phyloP scores from a whole-genome alignment of 2,888 invertebrate genomes.

The Mesochorus sp. region DNA sequence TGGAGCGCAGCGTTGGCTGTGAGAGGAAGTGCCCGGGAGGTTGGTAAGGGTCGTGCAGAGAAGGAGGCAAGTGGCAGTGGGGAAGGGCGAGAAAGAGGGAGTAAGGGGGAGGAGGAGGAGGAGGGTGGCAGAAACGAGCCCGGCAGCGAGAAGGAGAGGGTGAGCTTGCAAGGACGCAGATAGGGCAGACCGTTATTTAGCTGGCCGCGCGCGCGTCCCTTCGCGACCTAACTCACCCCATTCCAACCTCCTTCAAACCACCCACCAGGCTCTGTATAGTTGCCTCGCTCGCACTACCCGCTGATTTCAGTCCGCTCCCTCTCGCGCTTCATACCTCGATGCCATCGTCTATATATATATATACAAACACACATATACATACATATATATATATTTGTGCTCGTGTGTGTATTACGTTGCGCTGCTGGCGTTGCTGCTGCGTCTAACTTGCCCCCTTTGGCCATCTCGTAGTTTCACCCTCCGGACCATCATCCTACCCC shows the following conservation, averaged over 20 bases:
- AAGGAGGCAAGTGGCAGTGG: no score
- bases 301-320: constrained; percentile 17
- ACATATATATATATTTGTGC: background rate
- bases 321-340: constrained; percentile 49
- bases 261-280: constrained; percentile 30
- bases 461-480: constrained; percentile 61
- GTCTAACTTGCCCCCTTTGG: constrained; percentile 61
- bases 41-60: constrained; percentile 30
- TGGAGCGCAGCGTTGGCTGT: constrained; percentile 56
- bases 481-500: constrained; percentile 42
- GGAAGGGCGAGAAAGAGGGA: constrained; percentile 15
- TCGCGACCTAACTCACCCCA: constrained; percentile 76
- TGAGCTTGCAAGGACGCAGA: constrained; percentile 66
- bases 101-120: constrained; percentile 50
- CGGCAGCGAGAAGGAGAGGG: constrained; percentile 48
- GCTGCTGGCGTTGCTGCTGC: constrained; percentile 55
- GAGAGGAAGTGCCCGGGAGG: constrained; percentile 55
- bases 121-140: constrained; percentile 45
- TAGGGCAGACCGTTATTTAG: constrained; percentile 77
- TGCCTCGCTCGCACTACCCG: constrained; percentile 56
- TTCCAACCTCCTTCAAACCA: constrained; percentile 51
- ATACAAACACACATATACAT: constrained; percentile 3
- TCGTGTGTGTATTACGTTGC: constrained; percentile 27
- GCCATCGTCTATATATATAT: constrained; percentile 5
- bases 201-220: constrained; percentile 76